Base-by-base conservation (phyloP, 2,113 vertebrate genomes). In the Archilochus colubris region DNA sequence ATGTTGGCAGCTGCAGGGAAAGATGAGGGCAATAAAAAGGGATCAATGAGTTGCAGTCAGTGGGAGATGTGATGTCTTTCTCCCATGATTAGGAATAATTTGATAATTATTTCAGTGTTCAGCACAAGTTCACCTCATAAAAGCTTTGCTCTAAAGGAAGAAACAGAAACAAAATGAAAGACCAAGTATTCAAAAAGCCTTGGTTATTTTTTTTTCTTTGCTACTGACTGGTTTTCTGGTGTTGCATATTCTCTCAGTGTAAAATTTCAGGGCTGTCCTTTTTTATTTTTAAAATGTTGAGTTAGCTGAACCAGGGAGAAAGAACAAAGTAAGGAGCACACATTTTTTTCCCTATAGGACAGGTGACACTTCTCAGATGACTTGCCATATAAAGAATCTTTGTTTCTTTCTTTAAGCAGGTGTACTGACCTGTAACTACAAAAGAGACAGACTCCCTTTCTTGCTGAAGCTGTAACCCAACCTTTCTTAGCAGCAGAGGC, bases 1-100 rank as follows among this genome's bases (percentile, higher is more conserved):
- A 99, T 99, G 93, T 90, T 95, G 91, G 91, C 96, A 73, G 96
- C 99, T 99, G 94, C 18, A 93, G 97, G 74, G 80, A 75, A 97
- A 85, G 51, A 77, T 9, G 0, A 76, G 92, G 4, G 1, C 7
- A 19, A 59, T 57, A 57, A 88, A 10, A 33, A 51, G 48, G n/a
- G 25, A 21, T 36, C 63, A 38, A 3, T 0, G 36, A 43, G 33
- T 28, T 27, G 11, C 21, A 54, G 10, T 36, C 66, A 22, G 25
- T 20, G 25, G 15, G 25, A 67, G 28, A 73, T 33, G 10, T 5
- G n/a, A 24, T 20, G 31, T 20, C 21, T 75, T 50, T 79, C 36
- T 67, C 55, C 43, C 0, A 1, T 5, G 9, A 44, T 67, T 43
- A 82, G 51, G 63, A 79, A 82, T 80, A 72, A 94, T 40, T 91